These are phyloP conservation scores for Hydrotaea diabolus DNA, from an alignment of 2,888 invertebrate species.

Conservation along the genomic window DNA sequence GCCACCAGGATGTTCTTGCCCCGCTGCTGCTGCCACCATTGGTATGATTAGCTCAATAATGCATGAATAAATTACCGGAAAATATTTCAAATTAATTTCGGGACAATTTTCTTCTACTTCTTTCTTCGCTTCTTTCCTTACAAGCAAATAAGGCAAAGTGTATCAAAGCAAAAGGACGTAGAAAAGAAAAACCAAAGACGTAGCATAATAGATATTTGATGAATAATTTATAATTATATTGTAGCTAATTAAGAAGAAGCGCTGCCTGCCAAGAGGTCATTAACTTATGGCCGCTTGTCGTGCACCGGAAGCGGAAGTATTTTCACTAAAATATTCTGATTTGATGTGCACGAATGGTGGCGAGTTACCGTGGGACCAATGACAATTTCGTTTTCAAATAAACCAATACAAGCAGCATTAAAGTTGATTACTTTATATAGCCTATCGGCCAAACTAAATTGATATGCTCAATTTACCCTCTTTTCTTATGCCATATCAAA, in stretches of 20 bases:
- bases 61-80: slow-evolving; percentile 53
- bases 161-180: not conserved
- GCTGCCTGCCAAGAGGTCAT: not conserved
- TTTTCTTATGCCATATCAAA: too few relatives aligned
- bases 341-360: too few relatives aligned
- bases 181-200: slow-evolving; percentile 16
- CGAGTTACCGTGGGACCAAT: too few relatives aligned
- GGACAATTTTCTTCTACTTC: not conserved
- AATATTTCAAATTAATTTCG: slow-evolving; percentile 49
- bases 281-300: not conserved
- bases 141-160: slow-evolving; percentile 4
- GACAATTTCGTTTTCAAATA: too few relatives aligned
- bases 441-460: too few relatives aligned
- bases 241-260: slow-evolving; percentile 40
- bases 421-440: too few relatives aligned
- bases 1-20: not conserved
- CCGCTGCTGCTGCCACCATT: not conserved
- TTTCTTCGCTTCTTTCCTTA: not conserved
- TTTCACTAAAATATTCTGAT: not conserved
- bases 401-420: too few relatives aligned
- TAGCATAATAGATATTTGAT: slow-evolving; percentile 41
- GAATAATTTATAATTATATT: slow-evolving; percentile 52
- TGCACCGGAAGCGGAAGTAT: not conserved
- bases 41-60: slow-evolving; percentile 43
- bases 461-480: too few relatives aligned